These are phyloP conservation scores for Plecturocebus donacophilus DNA, from an alignment of 2,113 vertebrate species.

Conservation along the genomic window DNA sequence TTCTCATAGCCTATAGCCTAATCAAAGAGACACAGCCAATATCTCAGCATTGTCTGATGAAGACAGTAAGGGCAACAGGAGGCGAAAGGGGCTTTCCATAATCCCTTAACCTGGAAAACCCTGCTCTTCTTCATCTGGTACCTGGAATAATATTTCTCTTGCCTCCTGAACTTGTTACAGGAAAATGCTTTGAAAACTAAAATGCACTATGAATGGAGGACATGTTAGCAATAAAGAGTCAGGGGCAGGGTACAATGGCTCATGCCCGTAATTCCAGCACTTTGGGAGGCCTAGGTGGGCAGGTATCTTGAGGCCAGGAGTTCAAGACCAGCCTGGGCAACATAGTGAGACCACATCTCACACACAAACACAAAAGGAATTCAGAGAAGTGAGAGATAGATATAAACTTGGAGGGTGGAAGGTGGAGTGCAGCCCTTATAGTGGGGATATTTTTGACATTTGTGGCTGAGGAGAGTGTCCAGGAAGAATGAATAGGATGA, in stretches of 20 bases:
- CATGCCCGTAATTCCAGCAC: background rate
- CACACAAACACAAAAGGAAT: background rate
- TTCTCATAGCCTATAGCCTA: background rate
- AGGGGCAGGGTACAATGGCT: background rate
- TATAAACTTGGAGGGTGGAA: fast-evolving
- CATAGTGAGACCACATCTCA: background rate
- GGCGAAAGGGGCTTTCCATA: background rate
- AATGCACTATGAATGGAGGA: background rate
- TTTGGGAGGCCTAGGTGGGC: background rate
- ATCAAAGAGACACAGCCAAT: background rate
- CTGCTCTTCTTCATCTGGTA: background rate
- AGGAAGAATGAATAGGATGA: background rate
- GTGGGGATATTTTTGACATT: background rate
- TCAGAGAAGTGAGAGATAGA: background rate
- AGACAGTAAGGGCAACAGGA: background rate
- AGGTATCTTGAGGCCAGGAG: background rate
- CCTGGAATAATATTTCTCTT: background rate
- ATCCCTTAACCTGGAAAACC: background rate
- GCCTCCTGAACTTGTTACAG: background rate
- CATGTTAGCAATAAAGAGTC: background rate
- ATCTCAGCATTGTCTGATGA: background rate
- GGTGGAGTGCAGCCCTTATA: fast-evolving
- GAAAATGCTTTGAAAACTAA: background rate
- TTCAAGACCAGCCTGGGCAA: background rate
- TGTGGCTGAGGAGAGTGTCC: background rate